Evolutionary conservation across 2,888 invertebrate species (phyloP), one percentile per base, ranked within the genome.

Genomic region (Chelonus formosanus): DNA sequence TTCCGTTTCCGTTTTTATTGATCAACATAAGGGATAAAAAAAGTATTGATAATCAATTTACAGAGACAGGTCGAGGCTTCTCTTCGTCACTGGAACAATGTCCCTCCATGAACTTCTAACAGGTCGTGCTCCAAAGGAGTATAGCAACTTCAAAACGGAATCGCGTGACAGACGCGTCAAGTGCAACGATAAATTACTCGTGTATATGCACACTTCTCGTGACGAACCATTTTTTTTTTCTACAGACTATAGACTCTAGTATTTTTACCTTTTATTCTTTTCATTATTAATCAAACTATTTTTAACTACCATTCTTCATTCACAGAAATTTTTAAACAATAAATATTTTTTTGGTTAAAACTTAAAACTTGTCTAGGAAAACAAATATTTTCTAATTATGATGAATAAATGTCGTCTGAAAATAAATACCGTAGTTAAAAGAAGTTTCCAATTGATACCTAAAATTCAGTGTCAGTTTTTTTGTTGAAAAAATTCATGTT

Each of bases 11-110:
- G 40, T 40, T 40, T 4, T 4, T 40, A 40, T 40, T 6, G 6
- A 40, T 40, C 40, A 48, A 48, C n/a, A 48, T 48, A 5, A 48
- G 10, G n/a, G 31, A n/a, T 48, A 52, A 52, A 32, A 52, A 32
- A 31, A 32, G 34, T 48, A 48, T 34, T 8, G 52, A 32, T 8
- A 52, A 52, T 52, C 52, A 34, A 52, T 52, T 32, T 5, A 52
- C 32, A 52, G 10, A 48, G 68, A 61, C 68, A 61, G 70, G 68
- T 70, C 68, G 68, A 52, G 65, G 70, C 65, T 70, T 72, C 59
- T 61, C 62, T 47, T 75, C 75, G 74, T 76, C 78, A 80, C 78
- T 80, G 76, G 80, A 80, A 80, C 80, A 78, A 79, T 75, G 79
- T 78, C 75, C 79, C 74, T 75, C 80, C 80, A 75, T 80, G 80